A percentile compares a stretch with the other conserved stretches of the same genome.
Conservation (phyloP, 2,797 vertebrate genomes). For the Epinephelus malabaricus region DNA sequence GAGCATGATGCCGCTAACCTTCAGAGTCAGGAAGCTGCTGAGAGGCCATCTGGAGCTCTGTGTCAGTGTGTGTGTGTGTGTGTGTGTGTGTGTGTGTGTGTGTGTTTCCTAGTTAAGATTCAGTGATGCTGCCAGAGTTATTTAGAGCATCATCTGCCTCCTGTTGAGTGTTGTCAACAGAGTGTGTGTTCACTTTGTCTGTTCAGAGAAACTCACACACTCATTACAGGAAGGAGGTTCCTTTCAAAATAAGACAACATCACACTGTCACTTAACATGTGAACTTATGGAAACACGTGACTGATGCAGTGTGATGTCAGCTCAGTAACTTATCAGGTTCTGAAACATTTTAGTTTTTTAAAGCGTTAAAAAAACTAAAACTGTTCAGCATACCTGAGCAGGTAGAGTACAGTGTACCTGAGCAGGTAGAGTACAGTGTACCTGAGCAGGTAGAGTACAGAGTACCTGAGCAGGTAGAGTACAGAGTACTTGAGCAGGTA, state of each 20-base stretch:
- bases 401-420: too few relatives aligned
- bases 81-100: neutral
- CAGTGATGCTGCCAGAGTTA: slow-evolving; percentile 15
- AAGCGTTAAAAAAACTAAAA: too few relatives aligned
- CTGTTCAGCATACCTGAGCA: too few relatives aligned
- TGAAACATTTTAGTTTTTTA: too few relatives aligned
- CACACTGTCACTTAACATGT: too few relatives aligned
- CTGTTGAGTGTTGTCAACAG: slow-evolving; percentile 35
- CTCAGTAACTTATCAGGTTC: too few relatives aligned
- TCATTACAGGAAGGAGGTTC: neutral
- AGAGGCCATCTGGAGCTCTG: slow-evolving; percentile 60
- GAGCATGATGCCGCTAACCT: slow-evolving; percentile 37
- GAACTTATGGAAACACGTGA: too few relatives aligned
- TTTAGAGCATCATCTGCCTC: slow-evolving; percentile 27
- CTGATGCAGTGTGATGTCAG: too few relatives aligned
- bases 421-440: too few relatives aligned
- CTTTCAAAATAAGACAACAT: slow-evolving; percentile 3
- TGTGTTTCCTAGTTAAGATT: neutral
- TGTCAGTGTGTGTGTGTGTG: neutral
- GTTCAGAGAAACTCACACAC: neutral
- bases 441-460: too few relatives aligned
- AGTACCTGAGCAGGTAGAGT: too few relatives aligned
- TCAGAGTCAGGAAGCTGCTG: slow-evolving; percentile 59
- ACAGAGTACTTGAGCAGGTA: too few relatives aligned
- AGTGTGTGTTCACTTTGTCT: neutral